Conservation (phyloP, 2,888 invertebrate species). For the Pyrrhia umbra region DNA sequence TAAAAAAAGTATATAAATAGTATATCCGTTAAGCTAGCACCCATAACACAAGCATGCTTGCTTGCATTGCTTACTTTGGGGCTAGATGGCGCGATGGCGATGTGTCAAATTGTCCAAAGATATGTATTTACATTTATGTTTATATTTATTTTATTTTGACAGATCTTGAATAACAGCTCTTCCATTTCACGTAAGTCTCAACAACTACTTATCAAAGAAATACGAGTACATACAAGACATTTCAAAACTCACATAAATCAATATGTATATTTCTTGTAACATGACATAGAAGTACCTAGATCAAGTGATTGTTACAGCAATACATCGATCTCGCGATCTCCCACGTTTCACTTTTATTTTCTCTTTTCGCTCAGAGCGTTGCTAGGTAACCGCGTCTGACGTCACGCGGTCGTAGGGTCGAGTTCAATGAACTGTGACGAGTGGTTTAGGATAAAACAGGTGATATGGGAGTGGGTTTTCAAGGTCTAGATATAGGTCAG, state of each 20-base stretch:
- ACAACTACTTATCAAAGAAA: too few relatives aligned
- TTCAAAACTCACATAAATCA: background rate
- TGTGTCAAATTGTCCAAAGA: too few relatives aligned
- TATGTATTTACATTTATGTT: too few relatives aligned
- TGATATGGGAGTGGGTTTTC: constrained; percentile 2
- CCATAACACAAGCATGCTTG: too few relatives aligned
- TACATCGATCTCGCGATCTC: constrained; percentile 61
- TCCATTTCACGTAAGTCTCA: too few relatives aligned
- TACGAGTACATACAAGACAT: too few relatives aligned
- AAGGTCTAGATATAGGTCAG: background rate
- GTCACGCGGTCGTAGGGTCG: constrained; percentile 65
- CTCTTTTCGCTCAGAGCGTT: constrained; percentile 65
- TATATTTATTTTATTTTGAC: too few relatives aligned
- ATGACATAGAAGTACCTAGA: constrained; percentile 27
- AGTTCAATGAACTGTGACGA: constrained; percentile 32
- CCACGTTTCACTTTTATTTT: constrained; percentile 81
- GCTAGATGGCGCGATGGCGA: too few relatives aligned
- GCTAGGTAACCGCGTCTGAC: constrained; percentile 55
- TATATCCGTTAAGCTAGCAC: too few relatives aligned
- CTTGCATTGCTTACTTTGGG: too few relatives aligned
- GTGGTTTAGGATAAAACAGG: background rate
- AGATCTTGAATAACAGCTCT: too few relatives aligned
- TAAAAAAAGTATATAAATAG: too few relatives aligned
- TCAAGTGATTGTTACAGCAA: constrained; percentile 58
- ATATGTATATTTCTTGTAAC: background rate